Evolutionary conservation across 2,113 vertebrate species (phyloP).

Genomic region (Carassius carassius): DNA sequence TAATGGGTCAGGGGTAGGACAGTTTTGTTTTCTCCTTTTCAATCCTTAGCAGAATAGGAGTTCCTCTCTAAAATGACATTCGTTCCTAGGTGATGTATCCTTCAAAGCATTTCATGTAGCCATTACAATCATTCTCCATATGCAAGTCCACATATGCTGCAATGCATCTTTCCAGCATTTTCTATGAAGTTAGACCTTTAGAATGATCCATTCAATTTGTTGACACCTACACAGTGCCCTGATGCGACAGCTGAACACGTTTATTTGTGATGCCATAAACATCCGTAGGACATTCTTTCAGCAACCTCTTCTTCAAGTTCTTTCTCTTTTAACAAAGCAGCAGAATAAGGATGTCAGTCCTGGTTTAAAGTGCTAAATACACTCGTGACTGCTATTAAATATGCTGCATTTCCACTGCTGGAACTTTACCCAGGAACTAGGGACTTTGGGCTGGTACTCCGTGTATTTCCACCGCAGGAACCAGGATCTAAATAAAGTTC

Average conservation of each 20-base stretch:
- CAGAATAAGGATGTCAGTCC: background rate
- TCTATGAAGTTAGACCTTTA: slow-evolving; percentile 4
- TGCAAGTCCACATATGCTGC: slow-evolving; percentile 9
- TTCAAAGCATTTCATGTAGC: slow-evolving; percentile 12
- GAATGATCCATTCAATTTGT: slow-evolving; percentile 6
- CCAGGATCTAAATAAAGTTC: no score
- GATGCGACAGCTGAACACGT: background rate
- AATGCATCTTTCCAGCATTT: background rate
- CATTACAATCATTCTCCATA: slow-evolving; percentile 23
- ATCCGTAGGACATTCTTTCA: background rate
- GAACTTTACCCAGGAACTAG: no score
- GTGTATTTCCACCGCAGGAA: no score
- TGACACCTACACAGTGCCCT: slow-evolving; percentile 13
- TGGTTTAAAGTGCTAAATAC: slow-evolving; percentile 1
- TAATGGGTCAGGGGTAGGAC: slow-evolving; percentile 59
- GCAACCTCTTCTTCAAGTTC: background rate
- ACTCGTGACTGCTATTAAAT: no score
- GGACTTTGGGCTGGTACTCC: no score
- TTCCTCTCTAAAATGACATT: slow-evolving; percentile 11
- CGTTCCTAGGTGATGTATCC: background rate
- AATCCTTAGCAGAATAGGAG: slow-evolving; percentile 49
- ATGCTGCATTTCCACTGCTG: no score
- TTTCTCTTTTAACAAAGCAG: background rate
- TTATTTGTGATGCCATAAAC: slow-evolving; percentile 24
- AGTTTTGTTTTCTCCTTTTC: slow-evolving; percentile 56